These are phyloP conservation scores for Pluvialis apricaria DNA, from an alignment of 2,113 vertebrate species.

Conservation along the genomic window DNA sequence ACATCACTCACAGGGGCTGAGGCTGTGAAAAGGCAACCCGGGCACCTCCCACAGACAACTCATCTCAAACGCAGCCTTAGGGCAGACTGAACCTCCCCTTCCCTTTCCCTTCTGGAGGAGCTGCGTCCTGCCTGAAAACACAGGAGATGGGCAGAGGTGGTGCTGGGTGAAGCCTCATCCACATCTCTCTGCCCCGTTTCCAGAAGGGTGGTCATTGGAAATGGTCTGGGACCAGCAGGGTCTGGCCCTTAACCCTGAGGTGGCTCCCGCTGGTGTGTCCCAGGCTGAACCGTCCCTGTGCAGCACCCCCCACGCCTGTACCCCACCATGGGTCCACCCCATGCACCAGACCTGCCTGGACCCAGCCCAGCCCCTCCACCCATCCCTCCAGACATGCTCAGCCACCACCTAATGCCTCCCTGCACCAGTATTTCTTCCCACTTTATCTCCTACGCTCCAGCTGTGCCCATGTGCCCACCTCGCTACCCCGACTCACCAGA, in stretches of 20 bases:
- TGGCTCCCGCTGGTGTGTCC: fast-evolving
- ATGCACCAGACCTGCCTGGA: background rate
- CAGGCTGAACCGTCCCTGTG: fast-evolving
- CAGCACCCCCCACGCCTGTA: background rate
- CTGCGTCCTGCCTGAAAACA: background rate
- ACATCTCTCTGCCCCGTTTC: fast-evolving
- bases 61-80: background rate
- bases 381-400: background rate
- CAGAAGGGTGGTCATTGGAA: fast-evolving
- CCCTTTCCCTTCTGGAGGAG: background rate
- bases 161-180: background rate
- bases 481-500: background rate
- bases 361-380: background rate
- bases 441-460: fast-evolving
- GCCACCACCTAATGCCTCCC: fast-evolving
- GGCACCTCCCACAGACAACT: background rate
- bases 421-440: background rate
- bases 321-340: background rate
- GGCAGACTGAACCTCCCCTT: background rate
- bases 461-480: fast-evolving
- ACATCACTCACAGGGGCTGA: background rate
- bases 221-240: background rate
- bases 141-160: background rate
- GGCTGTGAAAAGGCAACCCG: background rate
- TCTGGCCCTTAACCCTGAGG: background rate